Evolutionary conservation across 2,113 vertebrate genomes (phyloP), one percentile per base, ranked within the genome.

Genomic region (Saccopteryx leptura): DNA sequence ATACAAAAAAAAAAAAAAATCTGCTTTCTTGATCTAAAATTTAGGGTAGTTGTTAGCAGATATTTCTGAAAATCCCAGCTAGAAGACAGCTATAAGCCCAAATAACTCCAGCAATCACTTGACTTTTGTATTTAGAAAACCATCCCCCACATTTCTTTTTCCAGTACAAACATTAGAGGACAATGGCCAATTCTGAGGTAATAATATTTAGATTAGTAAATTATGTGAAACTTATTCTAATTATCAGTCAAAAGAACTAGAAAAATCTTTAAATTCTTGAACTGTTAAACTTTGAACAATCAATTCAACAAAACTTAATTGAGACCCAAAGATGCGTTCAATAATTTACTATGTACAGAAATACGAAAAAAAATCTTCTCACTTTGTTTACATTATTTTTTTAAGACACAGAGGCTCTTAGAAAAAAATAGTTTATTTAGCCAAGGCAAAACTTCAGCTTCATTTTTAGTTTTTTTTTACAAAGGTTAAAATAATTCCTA

Each of bases 381-480:
- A 48, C 58, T 69, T 88, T 78, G 4, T 50, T 74, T 86, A n/a
- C 12, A 78, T 54, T 21, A 78, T 56, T 78, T 78, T 56, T 50
- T 71, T 21, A 94, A 69, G 33, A 93, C 7, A 60, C 19, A 50
- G 26, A 89, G 31, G 10, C 2, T 33, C 46, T 75, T 78, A 76
- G 56, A 10, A 88, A 91, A 74, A 88, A 78, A 19, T 46, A 52
- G n/a, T 88, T 93, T n/a, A 17, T 65, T 89, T 71, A 87, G 79
- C 39, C 19, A 95, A 93, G 52, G 23, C 39, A 81, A 88, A 91
- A 6, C 50, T 79, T 76, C 48, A 93, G n/a, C n/a, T 93, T 96
- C 4, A 80, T 19, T 94, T 89, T 94, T 65, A 75, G 78, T 28
- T 89, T 6, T 89, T 6, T 39, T 91, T 87, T 58, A 24, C 48